A percentile compares a stretch with the other conserved stretches of the same genome.
phyloP scores from a whole-genome alignment of 2,797 vertebrate genomes.

The Anisognathus igniventris region DNA sequence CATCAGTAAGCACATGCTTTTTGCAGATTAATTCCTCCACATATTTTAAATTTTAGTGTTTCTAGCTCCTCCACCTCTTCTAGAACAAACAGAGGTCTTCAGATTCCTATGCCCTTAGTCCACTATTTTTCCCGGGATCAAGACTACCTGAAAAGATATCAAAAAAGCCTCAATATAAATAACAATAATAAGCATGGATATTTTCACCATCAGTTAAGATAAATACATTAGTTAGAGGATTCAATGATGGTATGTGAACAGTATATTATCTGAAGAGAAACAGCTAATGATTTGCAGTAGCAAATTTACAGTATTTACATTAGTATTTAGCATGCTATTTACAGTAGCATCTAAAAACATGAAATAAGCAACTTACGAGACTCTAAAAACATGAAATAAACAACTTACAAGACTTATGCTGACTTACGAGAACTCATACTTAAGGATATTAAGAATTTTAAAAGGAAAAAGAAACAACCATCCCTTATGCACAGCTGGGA shows the following conservation, averaged over 20 bases:
- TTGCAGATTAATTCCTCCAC: background rate
- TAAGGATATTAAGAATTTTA: background rate
- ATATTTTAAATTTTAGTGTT: background rate
- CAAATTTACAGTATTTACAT: background rate
- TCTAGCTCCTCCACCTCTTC: constrained; percentile 8
- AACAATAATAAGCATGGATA: background rate
- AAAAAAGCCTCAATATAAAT: background rate
- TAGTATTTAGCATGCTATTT: background rate
- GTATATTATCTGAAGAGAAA: background rate
- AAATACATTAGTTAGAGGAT: background rate
- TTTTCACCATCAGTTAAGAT: background rate
- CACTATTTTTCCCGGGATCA: background rate
- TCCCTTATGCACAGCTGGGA: background rate
- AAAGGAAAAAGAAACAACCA: background rate
- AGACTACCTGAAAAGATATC: background rate
- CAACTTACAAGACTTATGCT: background rate
- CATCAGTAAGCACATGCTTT: background rate
- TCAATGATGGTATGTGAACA: background rate
- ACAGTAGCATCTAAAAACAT: background rate
- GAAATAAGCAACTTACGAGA: background rate
- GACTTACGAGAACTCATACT: background rate
- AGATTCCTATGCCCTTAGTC: background rate
- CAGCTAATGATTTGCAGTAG: background rate
- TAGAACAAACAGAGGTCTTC: constrained; percentile 8
- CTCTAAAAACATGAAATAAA: background rate